Conservation (phyloP, 2,113 vertebrate genomes). For the Protomyctophum bolini region DNA sequence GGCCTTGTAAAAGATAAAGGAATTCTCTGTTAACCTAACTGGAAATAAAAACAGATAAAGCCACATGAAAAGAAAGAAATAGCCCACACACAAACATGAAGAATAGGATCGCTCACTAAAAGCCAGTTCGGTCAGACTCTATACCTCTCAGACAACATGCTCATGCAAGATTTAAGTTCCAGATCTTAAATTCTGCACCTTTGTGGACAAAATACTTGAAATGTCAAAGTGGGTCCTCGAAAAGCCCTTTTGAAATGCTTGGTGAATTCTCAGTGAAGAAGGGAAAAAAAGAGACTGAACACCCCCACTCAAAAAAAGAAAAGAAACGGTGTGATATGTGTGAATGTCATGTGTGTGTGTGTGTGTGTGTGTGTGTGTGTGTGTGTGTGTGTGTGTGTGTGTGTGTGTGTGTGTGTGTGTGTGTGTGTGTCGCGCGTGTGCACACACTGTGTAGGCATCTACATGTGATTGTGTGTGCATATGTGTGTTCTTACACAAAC, state of each 20-base stretch:
- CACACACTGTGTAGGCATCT: neutral
- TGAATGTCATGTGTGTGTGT: neutral
- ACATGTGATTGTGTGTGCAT: neutral
- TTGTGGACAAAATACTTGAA: slow-evolving; percentile 70
- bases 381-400: neutral
- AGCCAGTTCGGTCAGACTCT: slow-evolving; percentile 42
- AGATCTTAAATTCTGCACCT: slow-evolving; percentile 74
- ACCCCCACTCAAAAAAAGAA: neutral
- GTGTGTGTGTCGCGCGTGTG: neutral
- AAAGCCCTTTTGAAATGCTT: slow-evolving; percentile 44
- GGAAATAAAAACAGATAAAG: slow-evolving; percentile 70
- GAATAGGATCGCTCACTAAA: slow-evolving; percentile 50
- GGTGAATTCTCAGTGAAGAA: slow-evolving; percentile 32
- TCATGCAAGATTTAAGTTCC: slow-evolving; percentile 74
- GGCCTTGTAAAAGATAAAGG: slow-evolving; percentile 68
- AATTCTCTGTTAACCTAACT: slow-evolving; percentile 51
- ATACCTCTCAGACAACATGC: slow-evolving; percentile 61
- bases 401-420: neutral
- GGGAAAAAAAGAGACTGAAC: neutral
- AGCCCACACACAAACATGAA: slow-evolving; percentile 68
- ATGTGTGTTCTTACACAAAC: slow-evolving; percentile 47
- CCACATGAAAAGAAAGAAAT: slow-evolving; percentile 68
- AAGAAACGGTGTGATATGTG: neutral
- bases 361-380: neutral
- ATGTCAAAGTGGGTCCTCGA: slow-evolving; percentile 46